Conservation (phyloP, 92 coral and sea anemone species). For the Hydrozoanthus gracilis region DNA sequence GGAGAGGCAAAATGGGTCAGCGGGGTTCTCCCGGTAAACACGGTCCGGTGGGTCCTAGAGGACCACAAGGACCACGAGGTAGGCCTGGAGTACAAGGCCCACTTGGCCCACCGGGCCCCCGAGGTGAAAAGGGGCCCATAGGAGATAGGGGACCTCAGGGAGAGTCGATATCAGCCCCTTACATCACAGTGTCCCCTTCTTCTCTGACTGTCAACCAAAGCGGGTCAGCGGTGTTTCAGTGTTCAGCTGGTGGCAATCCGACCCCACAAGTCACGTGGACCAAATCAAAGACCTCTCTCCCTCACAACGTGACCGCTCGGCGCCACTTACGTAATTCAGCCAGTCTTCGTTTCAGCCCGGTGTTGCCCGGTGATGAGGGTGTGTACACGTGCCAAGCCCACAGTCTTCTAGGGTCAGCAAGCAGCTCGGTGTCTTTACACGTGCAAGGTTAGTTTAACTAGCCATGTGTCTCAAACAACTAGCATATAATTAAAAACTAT, state of each 20-base stretch:
- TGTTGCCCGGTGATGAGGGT: neutral
- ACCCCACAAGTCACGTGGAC: constrained; percentile 64
- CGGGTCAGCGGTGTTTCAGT: constrained; percentile 49
- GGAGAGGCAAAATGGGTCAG: constrained; percentile 57
- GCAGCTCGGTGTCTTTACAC: constrained; percentile 14
- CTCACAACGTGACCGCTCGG: constrained; percentile 38
- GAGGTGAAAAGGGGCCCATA: constrained; percentile 60
- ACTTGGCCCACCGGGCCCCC: constrained; percentile 63
- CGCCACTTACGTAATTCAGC: constrained; percentile 50
- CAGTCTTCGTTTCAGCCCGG: neutral
- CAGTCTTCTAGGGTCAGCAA: neutral
- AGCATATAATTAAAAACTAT: no score
- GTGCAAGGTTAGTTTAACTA: neutral
- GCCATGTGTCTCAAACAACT: no score
- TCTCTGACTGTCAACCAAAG: constrained; percentile 56
- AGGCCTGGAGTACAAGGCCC: constrained; percentile 53
- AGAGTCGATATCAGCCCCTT: constrained; percentile 60
- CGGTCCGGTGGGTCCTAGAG: constrained; percentile 64
- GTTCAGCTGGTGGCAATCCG: constrained; percentile 68
- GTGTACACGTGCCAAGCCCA: constrained; percentile 27
- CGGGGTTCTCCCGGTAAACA: constrained; percentile 62
- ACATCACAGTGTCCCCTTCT: constrained; percentile 52
- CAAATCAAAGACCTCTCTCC: constrained; percentile 53
- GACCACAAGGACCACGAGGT: constrained; percentile 56
- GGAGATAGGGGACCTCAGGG: constrained; percentile 68